A percentile compares a stretch with the other conserved stretches of the same genome.
Evolutionary conservation across 2,888 invertebrate species (phyloP).

Genomic region (Leptinotarsa juncta): DNA sequence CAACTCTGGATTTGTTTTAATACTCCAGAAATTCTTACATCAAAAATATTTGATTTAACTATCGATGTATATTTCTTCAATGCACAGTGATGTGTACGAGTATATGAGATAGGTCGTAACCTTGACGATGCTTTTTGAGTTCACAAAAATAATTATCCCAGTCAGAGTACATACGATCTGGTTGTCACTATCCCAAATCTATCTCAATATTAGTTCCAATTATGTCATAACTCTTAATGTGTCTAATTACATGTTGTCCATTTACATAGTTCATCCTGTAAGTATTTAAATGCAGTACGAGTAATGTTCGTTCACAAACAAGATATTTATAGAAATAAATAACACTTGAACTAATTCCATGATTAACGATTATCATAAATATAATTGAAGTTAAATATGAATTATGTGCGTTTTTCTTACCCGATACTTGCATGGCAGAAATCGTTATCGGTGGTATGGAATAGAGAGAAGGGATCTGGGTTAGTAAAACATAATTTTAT

Average conservation of each 20-base stretch:
- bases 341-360: constrained; percentile 13
- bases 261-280: constrained; percentile 1
- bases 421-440: background rate
- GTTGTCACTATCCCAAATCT: background rate
- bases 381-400: constrained; percentile 16
- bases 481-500: background rate
- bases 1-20: too few relatives aligned
- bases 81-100: too few relatives aligned
- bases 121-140: too few relatives aligned
- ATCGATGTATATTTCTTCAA: too few relatives aligned
- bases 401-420: background rate
- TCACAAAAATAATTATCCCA: too few relatives aligned
- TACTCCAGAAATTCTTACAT: too few relatives aligned
- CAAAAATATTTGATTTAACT: too few relatives aligned
- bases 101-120: too few relatives aligned
- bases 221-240: constrained; percentile 3
- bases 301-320: background rate
- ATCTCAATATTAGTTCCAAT: background rate
- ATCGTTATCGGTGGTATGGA: background rate
- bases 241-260: background rate
- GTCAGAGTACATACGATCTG: too few relatives aligned
- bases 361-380: constrained; percentile 11
- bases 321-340: constrained; percentile 14
- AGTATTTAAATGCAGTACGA: constrained; percentile 5
- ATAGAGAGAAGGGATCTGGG: background rate